Conservation (phyloP, 2,113 vertebrate species). For the Australoheros scitulus region DNA sequence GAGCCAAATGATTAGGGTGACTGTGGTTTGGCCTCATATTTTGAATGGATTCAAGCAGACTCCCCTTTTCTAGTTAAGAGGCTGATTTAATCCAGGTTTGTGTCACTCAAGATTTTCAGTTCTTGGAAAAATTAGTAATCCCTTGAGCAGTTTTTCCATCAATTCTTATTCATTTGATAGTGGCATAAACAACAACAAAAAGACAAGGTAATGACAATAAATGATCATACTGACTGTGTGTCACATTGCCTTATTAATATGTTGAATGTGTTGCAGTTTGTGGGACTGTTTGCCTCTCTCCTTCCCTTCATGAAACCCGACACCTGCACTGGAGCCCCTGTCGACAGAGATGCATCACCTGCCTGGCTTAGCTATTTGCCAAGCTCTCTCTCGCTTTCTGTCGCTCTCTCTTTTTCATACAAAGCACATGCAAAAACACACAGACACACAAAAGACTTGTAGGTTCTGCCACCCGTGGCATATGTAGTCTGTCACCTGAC, state of each 20-base stretch:
- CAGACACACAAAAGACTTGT: neutral
- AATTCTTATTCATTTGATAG: neutral
- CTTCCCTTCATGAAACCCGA: slow-evolving; percentile 38
- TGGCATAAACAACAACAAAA: neutral
- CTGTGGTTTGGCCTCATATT: slow-evolving; percentile 2
- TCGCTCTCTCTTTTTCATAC: neutral
- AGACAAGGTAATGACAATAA: neutral
- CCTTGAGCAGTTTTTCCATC: neutral
- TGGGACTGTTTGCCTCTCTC: slow-evolving; percentile 15
- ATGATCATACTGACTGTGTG: neutral
- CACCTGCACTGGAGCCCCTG: slow-evolving; percentile 28
- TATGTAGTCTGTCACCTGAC: slow-evolving; percentile 35
- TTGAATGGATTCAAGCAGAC: slow-evolving; percentile 5
- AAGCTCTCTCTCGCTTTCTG: neutral
- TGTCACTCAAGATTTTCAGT: neutral
- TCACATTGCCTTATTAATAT: neutral
- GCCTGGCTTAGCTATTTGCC: slow-evolving; percentile 29
- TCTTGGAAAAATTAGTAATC: neutral
- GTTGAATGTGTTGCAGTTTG: slow-evolving; percentile 6
- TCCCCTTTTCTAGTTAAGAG: neutral
- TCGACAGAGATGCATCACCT: slow-evolving; percentile 58
- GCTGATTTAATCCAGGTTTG: slow-evolving; percentile 18
- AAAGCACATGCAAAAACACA: slow-evolving; percentile 24
- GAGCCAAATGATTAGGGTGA: neutral
- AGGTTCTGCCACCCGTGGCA: slow-evolving; percentile 30